Conservation (phyloP, 2,888 invertebrate species). For the Chymomyza amoena region DNA sequence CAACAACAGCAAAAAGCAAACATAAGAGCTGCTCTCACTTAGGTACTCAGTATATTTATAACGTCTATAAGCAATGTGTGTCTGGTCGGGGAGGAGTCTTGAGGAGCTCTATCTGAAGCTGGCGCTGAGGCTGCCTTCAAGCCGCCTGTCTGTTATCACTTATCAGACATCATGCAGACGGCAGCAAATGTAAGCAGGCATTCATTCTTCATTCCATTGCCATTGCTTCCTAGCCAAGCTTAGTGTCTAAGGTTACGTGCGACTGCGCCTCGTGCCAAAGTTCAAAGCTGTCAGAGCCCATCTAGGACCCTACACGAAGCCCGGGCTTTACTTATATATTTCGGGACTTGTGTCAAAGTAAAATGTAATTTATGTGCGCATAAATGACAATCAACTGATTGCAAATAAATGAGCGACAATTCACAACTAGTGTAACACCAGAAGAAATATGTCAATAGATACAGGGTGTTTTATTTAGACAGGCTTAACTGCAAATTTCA, state of each 20-base stretch:
- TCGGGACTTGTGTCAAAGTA: conserved; percentile 14
- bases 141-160: conserved; percentile 40
- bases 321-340: not conserved
- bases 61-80: not conserved
- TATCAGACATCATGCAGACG: conserved; percentile 59
- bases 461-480: not conserved
- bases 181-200: conserved; percentile 35
- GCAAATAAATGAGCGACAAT: conserved; percentile 19
- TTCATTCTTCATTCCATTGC: conserved; percentile 40
- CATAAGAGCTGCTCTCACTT: not conserved
- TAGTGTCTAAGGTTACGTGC: conserved; percentile 21
- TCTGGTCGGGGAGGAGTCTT: not conserved
- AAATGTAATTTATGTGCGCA: conserved; percentile 21
- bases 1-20: not conserved
- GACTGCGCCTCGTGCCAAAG: conserved; percentile 1
- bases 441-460: not conserved
- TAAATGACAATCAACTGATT: conserved; percentile 23
- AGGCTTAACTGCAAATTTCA: no score
- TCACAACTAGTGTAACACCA: not conserved
- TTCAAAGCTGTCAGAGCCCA: conserved; percentile 1
- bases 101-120: not conserved
- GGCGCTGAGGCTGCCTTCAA: not conserved
- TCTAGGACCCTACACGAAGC: not conserved
- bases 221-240: conserved; percentile 15
- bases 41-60: not conserved